phyloP scores from a whole-genome alignment of 2,113 vertebrate genomes.

The Sminthopsis crassicaudata region DNA sequence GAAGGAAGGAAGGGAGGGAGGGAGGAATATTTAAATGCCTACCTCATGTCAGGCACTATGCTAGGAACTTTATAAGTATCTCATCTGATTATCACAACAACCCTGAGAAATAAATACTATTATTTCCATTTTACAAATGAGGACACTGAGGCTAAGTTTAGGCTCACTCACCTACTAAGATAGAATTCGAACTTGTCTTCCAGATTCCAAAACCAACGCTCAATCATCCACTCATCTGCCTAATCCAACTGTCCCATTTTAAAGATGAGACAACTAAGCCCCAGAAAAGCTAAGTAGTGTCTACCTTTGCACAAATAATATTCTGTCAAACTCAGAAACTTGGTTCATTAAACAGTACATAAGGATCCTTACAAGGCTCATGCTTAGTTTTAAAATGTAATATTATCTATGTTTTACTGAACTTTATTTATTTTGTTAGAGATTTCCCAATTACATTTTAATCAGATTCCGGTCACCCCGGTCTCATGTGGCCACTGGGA shows the following conservation, averaged over 20 bases:
- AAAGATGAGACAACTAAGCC: background rate
- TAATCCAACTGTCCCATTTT: background rate
- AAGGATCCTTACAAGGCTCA: background rate
- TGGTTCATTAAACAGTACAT: background rate
- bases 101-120: background rate
- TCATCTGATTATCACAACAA: background rate
- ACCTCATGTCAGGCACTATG: background rate
- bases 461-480: background rate
- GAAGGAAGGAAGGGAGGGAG: no score
- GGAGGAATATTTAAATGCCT: background rate
- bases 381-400: background rate
- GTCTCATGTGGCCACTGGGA: background rate
- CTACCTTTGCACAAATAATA: background rate
- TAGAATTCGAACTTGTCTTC: background rate
- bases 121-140: background rate
- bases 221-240: background rate
- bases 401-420: background rate
- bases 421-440: background rate
- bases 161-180: background rate
- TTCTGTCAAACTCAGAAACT: background rate
- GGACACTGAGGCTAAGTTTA: background rate
- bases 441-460: background rate
- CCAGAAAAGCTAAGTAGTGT: background rate
- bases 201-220: background rate
- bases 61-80: background rate